Evolutionary conservation across 2,888 invertebrate species (phyloP).

Genomic region (Drosophila mimetica): DNA sequence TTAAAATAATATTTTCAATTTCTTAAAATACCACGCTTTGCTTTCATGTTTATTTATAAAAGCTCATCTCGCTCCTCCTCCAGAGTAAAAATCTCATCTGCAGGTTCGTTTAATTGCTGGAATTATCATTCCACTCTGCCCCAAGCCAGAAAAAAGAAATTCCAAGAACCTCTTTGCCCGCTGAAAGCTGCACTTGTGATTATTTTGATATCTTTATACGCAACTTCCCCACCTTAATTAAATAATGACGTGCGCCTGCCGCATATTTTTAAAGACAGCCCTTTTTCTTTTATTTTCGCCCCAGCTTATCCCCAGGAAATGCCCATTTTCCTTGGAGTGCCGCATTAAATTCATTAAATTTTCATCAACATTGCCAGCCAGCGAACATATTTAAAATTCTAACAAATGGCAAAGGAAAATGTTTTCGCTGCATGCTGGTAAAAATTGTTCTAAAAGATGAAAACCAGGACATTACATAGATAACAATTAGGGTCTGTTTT

Average conservation of each 20-base stretch:
- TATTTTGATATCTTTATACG: slow-evolving; percentile 21
- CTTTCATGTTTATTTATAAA: slow-evolving; percentile 28
- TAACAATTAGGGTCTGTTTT: slow-evolving; percentile 65
- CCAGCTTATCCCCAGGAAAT: slow-evolving; percentile 16
- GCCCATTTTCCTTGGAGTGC: slow-evolving; percentile 21
- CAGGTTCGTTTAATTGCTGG: slow-evolving; percentile 12
- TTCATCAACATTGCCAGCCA: slow-evolving; percentile 60
- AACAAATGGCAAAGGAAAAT: slow-evolving; percentile 56
- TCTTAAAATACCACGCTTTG: not conserved
- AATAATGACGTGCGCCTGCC: slow-evolving; percentile 24
- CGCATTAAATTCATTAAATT: slow-evolving; percentile 77
- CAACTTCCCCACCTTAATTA: slow-evolving; percentile 26
- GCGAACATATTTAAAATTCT: slow-evolving; percentile 72
- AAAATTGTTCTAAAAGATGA: slow-evolving; percentile 53
- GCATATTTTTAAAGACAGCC: slow-evolving; percentile 19
- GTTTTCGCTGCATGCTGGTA: slow-evolving; percentile 53
- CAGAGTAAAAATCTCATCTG: not conserved
- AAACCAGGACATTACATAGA: slow-evolving; percentile 60
- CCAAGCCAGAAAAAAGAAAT: not conserved
- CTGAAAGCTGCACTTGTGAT: slow-evolving; percentile 14
- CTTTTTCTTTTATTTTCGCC: slow-evolving; percentile 38
- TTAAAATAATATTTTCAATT: not conserved
- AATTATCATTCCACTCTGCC: not conserved
- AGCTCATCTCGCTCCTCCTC: not conserved
- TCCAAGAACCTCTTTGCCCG: slow-evolving; percentile 3